These are phyloP conservation scores for Aporophyla lueneburgensis DNA, from an alignment of 2,888 invertebrate genomes.

Conservation along the genomic window DNA sequence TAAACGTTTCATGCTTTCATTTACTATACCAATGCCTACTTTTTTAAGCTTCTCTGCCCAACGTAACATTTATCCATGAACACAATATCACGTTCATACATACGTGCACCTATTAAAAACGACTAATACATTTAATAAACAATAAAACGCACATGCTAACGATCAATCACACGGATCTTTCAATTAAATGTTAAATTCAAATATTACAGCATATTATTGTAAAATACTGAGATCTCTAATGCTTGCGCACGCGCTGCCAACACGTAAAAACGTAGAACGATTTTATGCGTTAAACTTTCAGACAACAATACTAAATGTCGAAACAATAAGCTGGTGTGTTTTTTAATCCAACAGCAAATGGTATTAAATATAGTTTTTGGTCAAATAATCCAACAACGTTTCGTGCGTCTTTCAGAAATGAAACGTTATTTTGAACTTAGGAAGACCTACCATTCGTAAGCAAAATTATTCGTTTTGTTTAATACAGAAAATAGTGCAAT, in stretches of 20 bases:
- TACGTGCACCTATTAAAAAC: background rate
- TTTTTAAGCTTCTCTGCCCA: background rate
- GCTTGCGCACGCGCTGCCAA: slow-evolving; percentile 61
- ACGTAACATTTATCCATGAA: background rate
- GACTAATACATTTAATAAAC: slow-evolving; percentile 14
- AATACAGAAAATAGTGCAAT: background rate
- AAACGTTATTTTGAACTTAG: background rate
- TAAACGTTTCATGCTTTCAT: background rate
- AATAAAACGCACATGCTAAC: slow-evolving; percentile 50
- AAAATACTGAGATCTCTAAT: slow-evolving; percentile 55
- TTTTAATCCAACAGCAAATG: background rate
- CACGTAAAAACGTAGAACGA: slow-evolving; percentile 68
- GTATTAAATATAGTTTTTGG: background rate
- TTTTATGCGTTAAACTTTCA: slow-evolving; percentile 65
- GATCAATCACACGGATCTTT: slow-evolving; percentile 55
- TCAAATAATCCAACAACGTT: background rate
- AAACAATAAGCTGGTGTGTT: background rate
- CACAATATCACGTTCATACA: background rate
- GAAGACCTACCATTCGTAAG: background rate
- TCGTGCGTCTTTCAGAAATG: background rate
- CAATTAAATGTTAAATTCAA: slow-evolving; percentile 61
- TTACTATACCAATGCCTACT: too few species aligned
- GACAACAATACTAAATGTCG: slow-evolving; percentile 9
- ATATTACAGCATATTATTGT: slow-evolving; percentile 64
- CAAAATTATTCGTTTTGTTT: background rate